A percentile compares a stretch with the other conserved stretches of the same genome.
Conservation (phyloP, 2,797 vertebrate species). For the Anguilla megastoma region DNA sequence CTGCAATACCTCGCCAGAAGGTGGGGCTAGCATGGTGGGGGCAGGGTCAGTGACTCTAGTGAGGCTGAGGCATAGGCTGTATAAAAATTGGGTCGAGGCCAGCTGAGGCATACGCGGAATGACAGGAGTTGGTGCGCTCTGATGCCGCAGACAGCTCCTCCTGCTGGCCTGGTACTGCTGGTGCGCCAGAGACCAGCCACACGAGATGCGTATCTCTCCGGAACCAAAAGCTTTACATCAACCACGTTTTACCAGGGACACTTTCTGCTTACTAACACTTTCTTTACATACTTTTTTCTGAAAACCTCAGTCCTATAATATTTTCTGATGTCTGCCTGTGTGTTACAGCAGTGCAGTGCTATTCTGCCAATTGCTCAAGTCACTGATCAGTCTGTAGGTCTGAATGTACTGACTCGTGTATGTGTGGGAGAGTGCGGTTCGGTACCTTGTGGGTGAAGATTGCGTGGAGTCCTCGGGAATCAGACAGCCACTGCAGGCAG, state of each 20-base stretch:
- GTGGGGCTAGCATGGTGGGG: too few relatives aligned
- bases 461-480: too few relatives aligned
- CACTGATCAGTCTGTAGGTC: not conserved
- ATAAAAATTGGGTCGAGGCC: too few relatives aligned
- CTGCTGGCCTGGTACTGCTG: not conserved
- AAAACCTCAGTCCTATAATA: not conserved
- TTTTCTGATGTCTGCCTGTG: not conserved
- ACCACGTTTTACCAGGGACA: not conserved
- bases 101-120: too few relatives aligned
- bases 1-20: too few relatives aligned
- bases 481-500: too few relatives aligned
- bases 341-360: not conserved
- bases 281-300: not conserved
- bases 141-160: not conserved
- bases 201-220: not conserved
- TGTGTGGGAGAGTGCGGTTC: too few relatives aligned
- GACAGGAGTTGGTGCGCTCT: too few relatives aligned
- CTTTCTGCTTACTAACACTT: not conserved
- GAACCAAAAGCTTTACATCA: not conserved
- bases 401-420: not conserved
- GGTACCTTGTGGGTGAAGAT: too few relatives aligned
- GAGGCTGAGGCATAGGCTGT: too few relatives aligned
- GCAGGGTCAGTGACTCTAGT: too few relatives aligned
- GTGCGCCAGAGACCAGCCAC: not conserved
- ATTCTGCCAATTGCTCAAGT: not conserved